Percentiles rank a stretch among this genome's conserved stretches.
Conservation (phyloP, 2,888 invertebrate species). For the Apodemia mormo region DNA sequence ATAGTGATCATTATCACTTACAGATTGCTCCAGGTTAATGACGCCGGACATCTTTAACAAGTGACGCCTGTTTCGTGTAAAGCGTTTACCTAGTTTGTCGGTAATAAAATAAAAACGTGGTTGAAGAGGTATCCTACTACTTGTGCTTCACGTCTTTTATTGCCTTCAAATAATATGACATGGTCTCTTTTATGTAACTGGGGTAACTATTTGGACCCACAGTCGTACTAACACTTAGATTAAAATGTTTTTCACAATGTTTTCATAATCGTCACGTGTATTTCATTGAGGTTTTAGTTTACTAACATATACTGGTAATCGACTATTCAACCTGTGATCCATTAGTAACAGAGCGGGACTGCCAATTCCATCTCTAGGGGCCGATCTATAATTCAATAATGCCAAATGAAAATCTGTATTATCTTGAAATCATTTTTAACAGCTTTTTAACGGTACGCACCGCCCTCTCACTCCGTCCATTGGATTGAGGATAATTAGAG, state of each 20-base stretch:
- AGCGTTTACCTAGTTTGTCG: conserved; percentile 1
- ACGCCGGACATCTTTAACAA: too few species aligned
- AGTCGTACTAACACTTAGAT: too few species aligned
- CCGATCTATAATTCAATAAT: too few species aligned
- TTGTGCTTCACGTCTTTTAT: neutral
- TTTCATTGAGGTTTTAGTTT: conserved; percentile 21
- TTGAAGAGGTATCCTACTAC: conserved; percentile 17
- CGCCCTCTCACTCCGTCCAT: too few species aligned
- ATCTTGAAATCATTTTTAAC: neutral
- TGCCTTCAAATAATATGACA: conserved; percentile 20
- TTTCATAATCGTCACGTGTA: neutral
- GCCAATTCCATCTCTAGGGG: conserved; percentile 23
- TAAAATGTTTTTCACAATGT: conserved; percentile 18
- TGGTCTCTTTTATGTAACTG: conserved; percentile 21
- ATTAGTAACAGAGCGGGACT: neutral
- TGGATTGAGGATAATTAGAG: conserved; percentile 21
- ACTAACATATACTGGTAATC: conserved; percentile 21
- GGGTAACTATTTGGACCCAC: neutral
- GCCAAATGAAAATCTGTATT: too few species aligned
- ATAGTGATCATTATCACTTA: conserved; percentile 23
- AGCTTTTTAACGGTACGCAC: too few species aligned
- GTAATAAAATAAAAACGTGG: conserved; percentile 30
- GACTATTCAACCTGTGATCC: conserved; percentile 26
- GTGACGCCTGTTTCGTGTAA: too few species aligned
- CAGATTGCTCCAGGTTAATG: neutral